Percentiles rank a stretch among this genome's conserved stretches.
These are phyloP conservation scores for Aplysia californica DNA, from an alignment of 1,140 invertebrate genomes.

Conservation along the genomic window DNA sequence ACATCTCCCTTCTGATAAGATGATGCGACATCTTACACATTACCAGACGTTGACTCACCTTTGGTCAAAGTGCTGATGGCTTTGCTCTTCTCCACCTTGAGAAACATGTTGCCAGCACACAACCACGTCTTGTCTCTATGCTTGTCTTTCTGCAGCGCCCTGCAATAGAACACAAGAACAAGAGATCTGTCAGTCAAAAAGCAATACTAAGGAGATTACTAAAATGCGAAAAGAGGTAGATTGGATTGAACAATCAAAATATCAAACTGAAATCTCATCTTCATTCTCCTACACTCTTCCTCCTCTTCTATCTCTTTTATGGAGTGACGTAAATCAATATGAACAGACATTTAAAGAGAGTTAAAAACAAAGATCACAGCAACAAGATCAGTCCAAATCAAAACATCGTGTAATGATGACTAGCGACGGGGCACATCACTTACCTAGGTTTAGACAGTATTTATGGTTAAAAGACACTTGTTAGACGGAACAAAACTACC, in stretches of 20 bases:
- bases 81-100: slow-evolving; percentile 72
- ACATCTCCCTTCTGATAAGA: neutral
- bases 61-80: slow-evolving; percentile 76
- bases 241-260: neutral
- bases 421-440: no score
- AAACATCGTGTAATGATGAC: no score
- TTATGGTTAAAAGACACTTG: no score
- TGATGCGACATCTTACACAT: neutral
- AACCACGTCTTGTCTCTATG: slow-evolving; percentile 42
- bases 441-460: no score
- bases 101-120: slow-evolving; percentile 70
- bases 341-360: no score
- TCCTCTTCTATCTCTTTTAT: neutral
- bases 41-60: slow-evolving; percentile 67
- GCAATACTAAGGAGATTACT: neutral
- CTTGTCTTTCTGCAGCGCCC: slow-evolving; percentile 48
- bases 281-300: neutral
- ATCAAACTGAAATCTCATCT: neutral
- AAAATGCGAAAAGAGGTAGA: neutral
- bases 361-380: no score
- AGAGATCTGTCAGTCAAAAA: neutral
- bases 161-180: slow-evolving; percentile 26
- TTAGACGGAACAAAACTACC: no score
- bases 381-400: no score
- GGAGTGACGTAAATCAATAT: neutral